phyloP scores from a whole-genome alignment of 2,797 vertebrate genomes.

The Sorex maritimensis region DNA sequence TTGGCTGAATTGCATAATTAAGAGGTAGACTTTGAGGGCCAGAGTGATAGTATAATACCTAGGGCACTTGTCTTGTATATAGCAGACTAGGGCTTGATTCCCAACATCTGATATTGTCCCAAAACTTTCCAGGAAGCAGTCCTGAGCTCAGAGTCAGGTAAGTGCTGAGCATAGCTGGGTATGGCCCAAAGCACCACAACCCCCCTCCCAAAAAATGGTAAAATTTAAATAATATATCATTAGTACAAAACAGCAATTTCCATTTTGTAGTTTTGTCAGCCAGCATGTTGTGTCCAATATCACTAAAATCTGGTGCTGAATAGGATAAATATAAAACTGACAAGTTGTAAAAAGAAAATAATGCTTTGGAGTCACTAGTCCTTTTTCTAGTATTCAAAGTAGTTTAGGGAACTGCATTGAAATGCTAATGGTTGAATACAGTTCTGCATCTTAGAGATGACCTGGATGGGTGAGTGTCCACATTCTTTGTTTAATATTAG shows the following conservation, averaged over 20 bases:
- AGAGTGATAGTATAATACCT: too few relatives aligned
- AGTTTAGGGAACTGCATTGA: not conserved
- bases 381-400: constrained; percentile 66
- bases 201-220: too few relatives aligned
- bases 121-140: too few relatives aligned
- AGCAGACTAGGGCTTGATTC: too few relatives aligned
- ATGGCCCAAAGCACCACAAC: too few relatives aligned
- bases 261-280: constrained; percentile 22
- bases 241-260: constrained; percentile 78
- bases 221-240: constrained; percentile 71
- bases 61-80: too few relatives aligned
- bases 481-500: not conserved
- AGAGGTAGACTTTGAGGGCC: not conserved
- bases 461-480: not conserved
- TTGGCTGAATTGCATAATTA: constrained; percentile 62
- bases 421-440: not conserved
- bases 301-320: constrained; percentile 8
- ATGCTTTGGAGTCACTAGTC: constrained; percentile 29
- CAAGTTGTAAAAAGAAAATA: constrained; percentile 60
- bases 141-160: too few relatives aligned
- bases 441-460: not conserved
- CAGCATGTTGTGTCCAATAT: constrained; percentile 24
- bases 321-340: constrained; percentile 61
- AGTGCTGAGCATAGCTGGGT: too few relatives aligned
- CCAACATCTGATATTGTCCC: too few relatives aligned